phyloP scores from a whole-genome alignment of 2,888 invertebrate species.

The Xanthostigma xanthostigma region DNA sequence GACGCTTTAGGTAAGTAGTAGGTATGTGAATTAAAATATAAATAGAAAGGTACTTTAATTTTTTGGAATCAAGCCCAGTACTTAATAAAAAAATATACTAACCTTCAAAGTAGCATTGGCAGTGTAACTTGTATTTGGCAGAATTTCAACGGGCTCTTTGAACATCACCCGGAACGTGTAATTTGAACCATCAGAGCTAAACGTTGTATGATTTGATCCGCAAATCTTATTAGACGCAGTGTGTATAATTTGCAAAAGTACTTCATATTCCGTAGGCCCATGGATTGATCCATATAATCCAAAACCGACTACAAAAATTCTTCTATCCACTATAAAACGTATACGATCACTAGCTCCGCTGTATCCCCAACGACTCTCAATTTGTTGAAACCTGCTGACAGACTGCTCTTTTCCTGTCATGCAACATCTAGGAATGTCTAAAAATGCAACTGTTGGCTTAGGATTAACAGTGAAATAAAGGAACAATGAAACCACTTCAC shows the following conservation, averaged over 20 bases:
- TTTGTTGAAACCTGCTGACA: conserved; percentile 55
- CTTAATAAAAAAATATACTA: conserved; percentile 10
- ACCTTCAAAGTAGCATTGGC: conserved; percentile 68
- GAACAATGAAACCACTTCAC: conserved; percentile 60
- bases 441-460: conserved; percentile 56
- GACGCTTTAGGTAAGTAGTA: too few species aligned
- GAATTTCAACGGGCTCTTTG: conserved; percentile 69
- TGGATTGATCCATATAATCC: conserved; percentile 73
- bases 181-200: conserved; percentile 63
- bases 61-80: background rate
- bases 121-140: conserved; percentile 63
- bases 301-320: conserved; percentile 71
- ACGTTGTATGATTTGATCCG: conserved; percentile 59
- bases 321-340: conserved; percentile 63
- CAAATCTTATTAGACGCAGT: conserved; percentile 57
- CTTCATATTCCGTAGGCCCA: conserved; percentile 62
- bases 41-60: background rate
- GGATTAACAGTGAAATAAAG: conserved; percentile 60
- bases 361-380: conserved; percentile 63
- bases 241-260: conserved; percentile 61
- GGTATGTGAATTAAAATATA: too few species aligned
- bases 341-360: conserved; percentile 71
- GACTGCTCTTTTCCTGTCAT: conserved; percentile 66
- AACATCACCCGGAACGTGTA: conserved; percentile 69
- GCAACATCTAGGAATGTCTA: conserved; percentile 56